Evolutionary conservation across 2,113 vertebrate genomes (phyloP).

Genomic region (Fregetta grallaria): DNA sequence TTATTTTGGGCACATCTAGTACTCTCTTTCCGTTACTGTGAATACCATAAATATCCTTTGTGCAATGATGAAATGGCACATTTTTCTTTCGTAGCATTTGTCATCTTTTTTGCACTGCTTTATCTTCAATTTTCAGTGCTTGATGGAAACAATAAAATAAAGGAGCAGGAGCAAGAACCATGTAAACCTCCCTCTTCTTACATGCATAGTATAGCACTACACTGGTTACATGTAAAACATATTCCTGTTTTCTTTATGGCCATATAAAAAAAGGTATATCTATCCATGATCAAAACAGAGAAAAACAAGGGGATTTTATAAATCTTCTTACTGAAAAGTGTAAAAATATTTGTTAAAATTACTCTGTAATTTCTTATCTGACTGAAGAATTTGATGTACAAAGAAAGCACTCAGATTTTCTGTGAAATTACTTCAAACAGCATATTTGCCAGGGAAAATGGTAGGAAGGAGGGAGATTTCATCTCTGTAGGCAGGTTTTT

Average conservation of each 20-base stretch:
- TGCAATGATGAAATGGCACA: background rate
- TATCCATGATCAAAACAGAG: background rate
- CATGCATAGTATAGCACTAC: too few species aligned
- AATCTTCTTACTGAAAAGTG: background rate
- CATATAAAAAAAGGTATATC: background rate
- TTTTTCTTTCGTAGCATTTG: background rate
- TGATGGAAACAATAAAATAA: background rate
- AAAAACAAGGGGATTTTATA: background rate
- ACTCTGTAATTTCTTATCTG: background rate
- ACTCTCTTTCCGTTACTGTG: background rate
- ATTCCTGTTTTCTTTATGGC: background rate
- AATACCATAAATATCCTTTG: background rate
- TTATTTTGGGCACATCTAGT: background rate
- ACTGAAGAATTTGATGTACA: background rate
- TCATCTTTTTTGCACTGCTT: background rate
- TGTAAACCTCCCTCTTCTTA: background rate
- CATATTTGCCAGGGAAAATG: background rate
- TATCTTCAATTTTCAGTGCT: background rate
- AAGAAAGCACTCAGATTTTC: background rate
- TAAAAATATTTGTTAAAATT: background rate
- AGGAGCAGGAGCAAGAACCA: background rate
- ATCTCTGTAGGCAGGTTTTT: background rate
- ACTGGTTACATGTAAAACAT: background rate
- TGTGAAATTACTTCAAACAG: background rate
- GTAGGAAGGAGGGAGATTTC: background rate